Conservation (phyloP, 2,797 vertebrate genomes). For the Sebastes flavidus region DNA sequence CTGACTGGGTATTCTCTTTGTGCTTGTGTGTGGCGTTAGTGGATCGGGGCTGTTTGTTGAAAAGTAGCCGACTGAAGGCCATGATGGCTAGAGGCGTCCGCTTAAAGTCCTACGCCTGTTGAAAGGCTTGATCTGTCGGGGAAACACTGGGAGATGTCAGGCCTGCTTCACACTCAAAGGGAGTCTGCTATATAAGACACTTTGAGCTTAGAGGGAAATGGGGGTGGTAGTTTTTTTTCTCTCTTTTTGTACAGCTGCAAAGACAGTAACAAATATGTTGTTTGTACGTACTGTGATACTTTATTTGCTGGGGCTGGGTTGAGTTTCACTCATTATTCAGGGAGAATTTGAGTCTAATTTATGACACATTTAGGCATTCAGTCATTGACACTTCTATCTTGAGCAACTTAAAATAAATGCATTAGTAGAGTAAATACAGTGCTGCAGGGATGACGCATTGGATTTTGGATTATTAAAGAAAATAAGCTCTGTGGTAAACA, state of each 20-base stretch:
- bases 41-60: slow-evolving; percentile 65
- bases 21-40: slow-evolving; percentile 54
- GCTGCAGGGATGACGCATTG: no score
- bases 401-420: background rate
- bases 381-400: background rate
- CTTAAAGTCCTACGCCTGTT: slow-evolving; percentile 69
- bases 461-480: no score
- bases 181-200: slow-evolving; percentile 65
- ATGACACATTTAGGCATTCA: slow-evolving; percentile 10
- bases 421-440: background rate
- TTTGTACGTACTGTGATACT: slow-evolving; percentile 44
- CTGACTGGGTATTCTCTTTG: slow-evolving; percentile 57
- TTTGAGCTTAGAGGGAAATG: slow-evolving; percentile 59
- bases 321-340: slow-evolving; percentile 11
- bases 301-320: slow-evolving; percentile 28
- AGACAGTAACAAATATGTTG: slow-evolving; percentile 47
- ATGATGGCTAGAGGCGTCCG: slow-evolving; percentile 65
- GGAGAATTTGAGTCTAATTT: slow-evolving; percentile 8
- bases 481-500: no score
- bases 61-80: slow-evolving; percentile 63
- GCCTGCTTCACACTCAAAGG: slow-evolving; percentile 66
- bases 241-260: slow-evolving; percentile 36
- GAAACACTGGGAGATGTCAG: slow-evolving; percentile 75
- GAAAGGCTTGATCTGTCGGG: slow-evolving; percentile 71
- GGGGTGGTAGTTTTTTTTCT: slow-evolving; percentile 27